Evolutionary conservation across 2,888 invertebrate genomes (phyloP).

Genomic region (Quadriops clusia): DNA sequence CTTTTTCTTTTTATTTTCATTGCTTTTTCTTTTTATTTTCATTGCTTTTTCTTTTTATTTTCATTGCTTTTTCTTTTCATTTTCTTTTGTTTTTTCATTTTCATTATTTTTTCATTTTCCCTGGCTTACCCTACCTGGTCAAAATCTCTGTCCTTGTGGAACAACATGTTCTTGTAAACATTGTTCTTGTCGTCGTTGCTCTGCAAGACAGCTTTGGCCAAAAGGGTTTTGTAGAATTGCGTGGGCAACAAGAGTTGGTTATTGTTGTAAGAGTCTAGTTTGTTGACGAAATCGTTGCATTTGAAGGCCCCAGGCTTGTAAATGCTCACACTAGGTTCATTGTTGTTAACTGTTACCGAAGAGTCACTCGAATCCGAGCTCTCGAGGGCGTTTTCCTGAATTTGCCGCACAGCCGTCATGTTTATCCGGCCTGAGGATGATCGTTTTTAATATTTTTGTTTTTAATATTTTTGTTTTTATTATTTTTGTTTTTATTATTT

Average conservation of each 20-base stretch:
- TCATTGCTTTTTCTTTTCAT: too few species aligned
- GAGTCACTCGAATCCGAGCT: slow-evolving; percentile 35
- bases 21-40: slow-evolving; percentile 4
- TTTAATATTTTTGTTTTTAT: too few species aligned
- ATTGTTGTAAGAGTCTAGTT: slow-evolving; percentile 36
- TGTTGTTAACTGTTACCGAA: slow-evolving; percentile 24
- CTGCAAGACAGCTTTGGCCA: slow-evolving; percentile 58
- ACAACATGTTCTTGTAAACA: slow-evolving; percentile 37
- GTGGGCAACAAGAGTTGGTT: slow-evolving; percentile 50
- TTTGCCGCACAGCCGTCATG: slow-evolving; percentile 30
- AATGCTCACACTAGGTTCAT: slow-evolving; percentile 18
- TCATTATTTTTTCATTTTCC: too few species aligned
- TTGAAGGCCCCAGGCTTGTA: slow-evolving; percentile 22
- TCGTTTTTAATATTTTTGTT: too few species aligned
- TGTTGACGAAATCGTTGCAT: slow-evolving; percentile 35
- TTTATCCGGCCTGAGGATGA: too few species aligned
- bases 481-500: too few species aligned
- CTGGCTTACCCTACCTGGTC: slow-evolving; percentile 32
- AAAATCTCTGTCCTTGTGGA: slow-evolving; percentile 34
- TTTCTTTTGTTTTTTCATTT: too few species aligned
- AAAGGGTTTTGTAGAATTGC: slow-evolving; percentile 66
- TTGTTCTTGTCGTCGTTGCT: slow-evolving; percentile 34
- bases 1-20: slow-evolving; percentile 2
- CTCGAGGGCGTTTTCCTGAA: slow-evolving; percentile 29
- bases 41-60: too few species aligned